Evolutionary conservation across 2,113 vertebrate species (phyloP), one percentile per base, ranked within the genome.

Genomic region (Triplophysa rosa): DNA sequence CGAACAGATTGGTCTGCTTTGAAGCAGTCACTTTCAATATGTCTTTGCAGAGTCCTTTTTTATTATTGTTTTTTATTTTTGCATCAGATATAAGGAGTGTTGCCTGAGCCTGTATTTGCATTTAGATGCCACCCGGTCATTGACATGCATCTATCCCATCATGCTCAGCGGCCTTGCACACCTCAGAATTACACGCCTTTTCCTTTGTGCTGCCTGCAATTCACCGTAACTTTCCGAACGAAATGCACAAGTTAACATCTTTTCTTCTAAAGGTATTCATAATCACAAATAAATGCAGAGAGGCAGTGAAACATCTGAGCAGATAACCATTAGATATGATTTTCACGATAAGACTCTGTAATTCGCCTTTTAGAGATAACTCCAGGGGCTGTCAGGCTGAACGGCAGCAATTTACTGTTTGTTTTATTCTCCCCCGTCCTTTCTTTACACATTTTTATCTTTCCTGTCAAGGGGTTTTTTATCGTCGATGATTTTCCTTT

Each of bases 261-360:
- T 88, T 80, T 82, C 84, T 86, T 82, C 76, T 83, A 80, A 89
- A 82, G 81, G 75, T 80, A 84, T 82, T 82, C 81, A 47, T 86
- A 86, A 85, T 87, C 83, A 82, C 80, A 83, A 86, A 87, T 87
- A 87, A 86, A 88, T 84, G 68, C 68, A 33, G 80, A 56, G 73
- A 23, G 21, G 67, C 24, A 61, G 82, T 77, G 70, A 82, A 82
- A 85, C 85, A 87, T 86, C 83, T 83, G 83, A 83, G 63, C 63
- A 89, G 94, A 95, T 95, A 92, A 92, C 86, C 87, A 89, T 90
- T 93, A 93, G 94, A 95, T 94, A 92, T 89, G 94, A 95, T 94
- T 91, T 87, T 77, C 63, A 89, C 92, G 95, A 95, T 95, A 95
- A 95, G 91, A 90, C 79, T 89, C 86, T n/a, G 89, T 93, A 93